phyloP scores from a whole-genome alignment of 2,113 vertebrate genomes.

The Daboia siamensis region DNA sequence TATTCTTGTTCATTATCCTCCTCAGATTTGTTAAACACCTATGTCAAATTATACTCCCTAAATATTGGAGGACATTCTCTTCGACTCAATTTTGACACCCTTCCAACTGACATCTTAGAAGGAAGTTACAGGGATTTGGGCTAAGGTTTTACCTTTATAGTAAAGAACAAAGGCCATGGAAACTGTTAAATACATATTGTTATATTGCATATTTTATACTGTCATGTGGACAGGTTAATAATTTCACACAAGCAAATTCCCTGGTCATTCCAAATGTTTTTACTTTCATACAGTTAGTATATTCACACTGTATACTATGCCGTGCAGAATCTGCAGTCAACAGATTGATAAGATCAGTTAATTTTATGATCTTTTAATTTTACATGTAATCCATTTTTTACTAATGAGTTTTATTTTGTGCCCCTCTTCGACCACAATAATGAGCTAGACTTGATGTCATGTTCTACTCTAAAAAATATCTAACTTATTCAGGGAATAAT shows the following conservation, averaged over 20 bases:
- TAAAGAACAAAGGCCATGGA: not conserved
- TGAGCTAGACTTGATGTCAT: no score
- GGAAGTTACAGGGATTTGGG: not conserved
- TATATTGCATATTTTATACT: not conserved
- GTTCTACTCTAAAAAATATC: no score
- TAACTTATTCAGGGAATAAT: no score
- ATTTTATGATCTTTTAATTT: no score
- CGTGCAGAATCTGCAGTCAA: no score
- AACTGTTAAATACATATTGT: not conserved
- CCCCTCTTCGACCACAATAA: no score
- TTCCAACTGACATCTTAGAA: not conserved
- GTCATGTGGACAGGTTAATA: not conserved
- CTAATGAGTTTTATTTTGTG: no score
- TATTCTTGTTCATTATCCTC: not conserved
- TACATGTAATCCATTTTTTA: no score
- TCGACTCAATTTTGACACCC: not conserved
- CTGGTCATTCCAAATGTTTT: no score
- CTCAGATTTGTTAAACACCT: not conserved
- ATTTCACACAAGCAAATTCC: not conserved
- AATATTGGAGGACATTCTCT: not conserved
- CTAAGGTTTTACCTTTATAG: not conserved
- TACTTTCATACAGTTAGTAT: no score
- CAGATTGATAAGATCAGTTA: no score
- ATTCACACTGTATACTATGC: no score
- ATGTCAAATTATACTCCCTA: not conserved